phyloP scores from a whole-genome alignment of 1,140 invertebrate genomes.

The Tetragnatha versicolor region DNA sequence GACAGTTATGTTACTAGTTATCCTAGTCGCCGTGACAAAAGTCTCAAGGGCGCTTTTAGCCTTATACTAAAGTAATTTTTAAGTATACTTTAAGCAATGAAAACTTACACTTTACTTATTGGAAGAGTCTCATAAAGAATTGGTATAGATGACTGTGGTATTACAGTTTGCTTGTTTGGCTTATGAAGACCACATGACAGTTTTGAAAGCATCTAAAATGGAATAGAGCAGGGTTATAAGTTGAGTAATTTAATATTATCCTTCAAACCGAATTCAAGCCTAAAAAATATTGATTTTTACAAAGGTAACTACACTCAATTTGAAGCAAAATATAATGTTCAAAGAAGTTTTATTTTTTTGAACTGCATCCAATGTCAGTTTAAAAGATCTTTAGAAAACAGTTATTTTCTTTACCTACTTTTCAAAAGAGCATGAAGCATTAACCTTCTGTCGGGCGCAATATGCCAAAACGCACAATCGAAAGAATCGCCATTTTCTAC shows the following conservation, averaged over 20 bases:
- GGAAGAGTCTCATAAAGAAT: constrained; percentile 73
- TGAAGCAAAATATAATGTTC: neutral
- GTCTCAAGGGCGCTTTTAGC: too few species aligned
- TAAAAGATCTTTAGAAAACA: neutral
- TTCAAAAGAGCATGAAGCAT: too few species aligned
- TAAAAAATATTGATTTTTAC: neutral
- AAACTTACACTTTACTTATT: constrained; percentile 66
- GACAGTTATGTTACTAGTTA: too few species aligned
- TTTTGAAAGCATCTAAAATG: constrained; percentile 81
- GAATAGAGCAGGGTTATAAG: neutral
- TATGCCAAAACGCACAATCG: too few species aligned
- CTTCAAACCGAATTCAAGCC: neutral
- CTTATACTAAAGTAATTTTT: too few species aligned
- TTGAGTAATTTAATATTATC: neutral
- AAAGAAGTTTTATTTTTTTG: neutral
- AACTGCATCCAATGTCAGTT: neutral
- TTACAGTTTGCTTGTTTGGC: constrained; percentile 90
- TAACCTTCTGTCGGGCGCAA: too few species aligned
- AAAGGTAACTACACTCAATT: neutral
- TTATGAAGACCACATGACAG: constrained; percentile 85
- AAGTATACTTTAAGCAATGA: neutral
- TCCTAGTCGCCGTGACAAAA: too few species aligned
- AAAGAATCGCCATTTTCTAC: too few species aligned
- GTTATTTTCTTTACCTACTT: too few species aligned
- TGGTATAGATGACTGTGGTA: constrained; percentile 74